Evolutionary conservation across 2,888 invertebrate species (phyloP), one percentile per base, ranked within the genome.

Genomic region (Rhagium mordax): DNA sequence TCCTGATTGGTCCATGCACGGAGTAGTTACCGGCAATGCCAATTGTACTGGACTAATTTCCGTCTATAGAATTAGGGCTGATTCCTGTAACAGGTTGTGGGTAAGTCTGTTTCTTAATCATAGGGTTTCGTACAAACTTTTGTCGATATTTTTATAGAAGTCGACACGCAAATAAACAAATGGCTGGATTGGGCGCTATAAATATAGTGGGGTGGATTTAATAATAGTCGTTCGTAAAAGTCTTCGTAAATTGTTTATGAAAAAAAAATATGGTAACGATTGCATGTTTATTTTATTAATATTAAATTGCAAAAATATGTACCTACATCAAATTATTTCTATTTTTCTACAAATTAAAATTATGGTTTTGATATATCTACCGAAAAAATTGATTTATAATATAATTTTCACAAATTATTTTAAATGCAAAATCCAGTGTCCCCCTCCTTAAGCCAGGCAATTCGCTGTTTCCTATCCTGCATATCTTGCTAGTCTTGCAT

Each of bases 61-160:
- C 0, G 95, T 95, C 53, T 96, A 96, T 89, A 90, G 96, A 21
- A 87, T 93, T 61, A 91, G 93, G 16, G 89, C 92, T 33, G 96
- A 96, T 86, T 91, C 93, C n/a, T 96, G 96, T 88, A 94, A 95
- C 86, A 90, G 96, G 16, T 88, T 96, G 3, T 96, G 96, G 96
- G 88, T 87, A 77, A 77, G 82, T 71, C 48, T 53, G 55, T 53
- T 27, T 21, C 15, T 16, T 61, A 60, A 57, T 70, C 41, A 15
- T 49, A 24, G 33, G 47, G 57, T 55, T 48, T 41, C 27, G 4
- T 41, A 41, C 6, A 33, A 1, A 41, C 10, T 41, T 41, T 41
- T 5, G n/a, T 41, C 41, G n/a, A 41, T 41, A 41, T 41, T 41
- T n/a, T n/a, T n/a, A 3, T 41, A 41, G 2, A 41, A 3, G n/a